These are phyloP conservation scores for Mya arenaria DNA, from an alignment of 1,140 invertebrate species.

Conservation along the genomic window DNA sequence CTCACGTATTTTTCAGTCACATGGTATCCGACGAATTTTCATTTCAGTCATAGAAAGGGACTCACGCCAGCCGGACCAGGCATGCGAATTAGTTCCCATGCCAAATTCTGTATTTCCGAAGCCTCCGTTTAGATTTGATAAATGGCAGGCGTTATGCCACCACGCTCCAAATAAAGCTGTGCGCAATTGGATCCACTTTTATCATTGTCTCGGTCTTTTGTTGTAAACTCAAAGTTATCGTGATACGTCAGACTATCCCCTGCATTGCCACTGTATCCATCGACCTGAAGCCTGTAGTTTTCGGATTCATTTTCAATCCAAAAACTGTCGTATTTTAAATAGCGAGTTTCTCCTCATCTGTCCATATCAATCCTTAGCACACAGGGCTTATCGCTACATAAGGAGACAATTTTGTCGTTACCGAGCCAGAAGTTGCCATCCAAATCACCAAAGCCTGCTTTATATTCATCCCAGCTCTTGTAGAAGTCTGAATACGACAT, in stretches of 20 bases:
- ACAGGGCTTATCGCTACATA: constrained; percentile 32
- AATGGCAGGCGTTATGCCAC: constrained; percentile 51
- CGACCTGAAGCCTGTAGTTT: not conserved
- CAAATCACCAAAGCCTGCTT: constrained; percentile 55
- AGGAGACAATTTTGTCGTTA: constrained; percentile 44
- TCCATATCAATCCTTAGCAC: constrained; percentile 26
- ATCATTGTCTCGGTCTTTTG: constrained; percentile 41
- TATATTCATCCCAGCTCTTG: constrained; percentile 54
- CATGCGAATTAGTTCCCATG: no score
- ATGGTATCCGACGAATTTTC: no score
- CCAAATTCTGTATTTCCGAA: no score
- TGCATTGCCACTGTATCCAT: not conserved
- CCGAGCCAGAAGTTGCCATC: constrained; percentile 56
- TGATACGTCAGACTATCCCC: constrained; percentile 23
- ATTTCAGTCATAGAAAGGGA: no score
- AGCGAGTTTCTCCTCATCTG: not conserved
- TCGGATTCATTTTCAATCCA: not conserved
- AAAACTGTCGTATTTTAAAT: constrained; percentile 12
- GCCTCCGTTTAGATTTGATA: constrained; percentile 49
- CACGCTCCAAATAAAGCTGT: constrained; percentile 33
- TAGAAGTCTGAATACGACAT: constrained; percentile 82
- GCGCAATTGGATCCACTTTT: constrained; percentile 16
- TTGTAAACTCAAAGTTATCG: constrained; percentile 14
- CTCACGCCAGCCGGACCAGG: no score
- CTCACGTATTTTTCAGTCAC: no score